A percentile compares a stretch with the other conserved stretches of the same genome.
These are phyloP conservation scores for Zaprionus tsacasi DNA, from an alignment of 1,140 invertebrate genomes.

Conservation along the genomic window DNA sequence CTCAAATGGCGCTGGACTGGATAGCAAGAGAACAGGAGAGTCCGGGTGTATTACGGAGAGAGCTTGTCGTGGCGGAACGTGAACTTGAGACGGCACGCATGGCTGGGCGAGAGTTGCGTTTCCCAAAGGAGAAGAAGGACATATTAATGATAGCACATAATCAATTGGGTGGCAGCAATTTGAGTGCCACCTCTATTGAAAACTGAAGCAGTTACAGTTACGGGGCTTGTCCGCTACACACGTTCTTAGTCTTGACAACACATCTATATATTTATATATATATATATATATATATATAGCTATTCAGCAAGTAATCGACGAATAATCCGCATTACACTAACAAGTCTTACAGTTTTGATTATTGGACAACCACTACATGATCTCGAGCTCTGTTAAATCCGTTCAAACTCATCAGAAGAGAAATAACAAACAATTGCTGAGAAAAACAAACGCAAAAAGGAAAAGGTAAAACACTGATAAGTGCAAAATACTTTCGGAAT, in stretches of 20 bases:
- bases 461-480: constrained; percentile 41
- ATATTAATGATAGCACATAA: constrained; percentile 95
- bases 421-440: constrained; percentile 29
- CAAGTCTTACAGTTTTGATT: constrained; percentile 51
- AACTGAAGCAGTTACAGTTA: constrained; percentile 57
- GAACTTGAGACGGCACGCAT: constrained; percentile 95
- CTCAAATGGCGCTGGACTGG: constrained; percentile 98
- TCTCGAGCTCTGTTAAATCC: constrained; percentile 66
- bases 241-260: constrained; percentile 7
- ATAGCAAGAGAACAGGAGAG: constrained; percentile 95
- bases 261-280: constrained; percentile 16
- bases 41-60: constrained; percentile 90
- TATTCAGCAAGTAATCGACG: constrained; percentile 38
- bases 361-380: constrained; percentile 72
- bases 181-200: constrained; percentile 82
- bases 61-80: constrained; percentile 92
- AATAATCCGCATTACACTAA: constrained; percentile 49
- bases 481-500: constrained; percentile 57
- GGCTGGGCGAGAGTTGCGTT: constrained; percentile 94
- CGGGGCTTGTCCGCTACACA: neutral
- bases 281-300: constrained; percentile 10
- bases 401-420: constrained; percentile 48
- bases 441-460: constrained; percentile 15
- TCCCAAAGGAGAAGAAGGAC: constrained; percentile 98
- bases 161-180: constrained; percentile 87